These are phyloP conservation scores for Aphelenchoides fujianensis DNA, from an alignment of 1,140 invertebrate species.

Conservation along the genomic window DNA sequence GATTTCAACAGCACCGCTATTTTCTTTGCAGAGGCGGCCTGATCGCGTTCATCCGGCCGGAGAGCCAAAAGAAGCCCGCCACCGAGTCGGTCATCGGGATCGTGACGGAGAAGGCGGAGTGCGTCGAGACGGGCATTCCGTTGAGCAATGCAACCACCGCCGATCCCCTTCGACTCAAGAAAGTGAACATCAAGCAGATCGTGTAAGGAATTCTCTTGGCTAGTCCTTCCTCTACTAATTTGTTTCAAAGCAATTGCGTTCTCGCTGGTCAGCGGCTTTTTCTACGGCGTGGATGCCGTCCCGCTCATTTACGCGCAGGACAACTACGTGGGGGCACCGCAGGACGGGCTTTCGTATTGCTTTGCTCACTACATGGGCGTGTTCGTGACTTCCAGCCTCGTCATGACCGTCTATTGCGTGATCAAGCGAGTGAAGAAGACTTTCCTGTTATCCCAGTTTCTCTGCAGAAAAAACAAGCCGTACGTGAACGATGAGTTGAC, in stretches of 20 bases:
- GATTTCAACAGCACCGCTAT: too few relatives aligned
- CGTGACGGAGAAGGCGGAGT: not conserved
- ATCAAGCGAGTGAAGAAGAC: too few relatives aligned
- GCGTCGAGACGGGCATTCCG: not conserved
- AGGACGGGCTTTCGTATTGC: slow-evolving; percentile 11
- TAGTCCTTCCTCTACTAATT: too few relatives aligned
- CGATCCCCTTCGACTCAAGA: too few relatives aligned
- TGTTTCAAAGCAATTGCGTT: too few relatives aligned
- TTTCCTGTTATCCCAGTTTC: too few relatives aligned
- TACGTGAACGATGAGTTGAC: slow-evolving; percentile 1
- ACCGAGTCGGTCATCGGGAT: slow-evolving; percentile 8
- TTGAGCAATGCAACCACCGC: too few relatives aligned
- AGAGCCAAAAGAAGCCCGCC: not conserved
- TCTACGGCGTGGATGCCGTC: slow-evolving; percentile 1
- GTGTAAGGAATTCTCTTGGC: too few relatives aligned
- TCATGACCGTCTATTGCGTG: not conserved
- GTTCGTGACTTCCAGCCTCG: slow-evolving; percentile 12
- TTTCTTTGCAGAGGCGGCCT: not conserved
- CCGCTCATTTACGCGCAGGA: slow-evolving; percentile 1
- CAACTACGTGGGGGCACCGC: not conserved
- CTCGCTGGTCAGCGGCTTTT: not conserved
- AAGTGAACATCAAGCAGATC: too few relatives aligned
- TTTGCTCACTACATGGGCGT: slow-evolving; percentile 18
- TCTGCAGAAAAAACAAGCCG: slow-evolving; percentile 14
- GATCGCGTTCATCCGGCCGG: slow-evolving; percentile 7